Conservation (phyloP, 2,113 vertebrate species). For the Neotoma lepida region DNA sequence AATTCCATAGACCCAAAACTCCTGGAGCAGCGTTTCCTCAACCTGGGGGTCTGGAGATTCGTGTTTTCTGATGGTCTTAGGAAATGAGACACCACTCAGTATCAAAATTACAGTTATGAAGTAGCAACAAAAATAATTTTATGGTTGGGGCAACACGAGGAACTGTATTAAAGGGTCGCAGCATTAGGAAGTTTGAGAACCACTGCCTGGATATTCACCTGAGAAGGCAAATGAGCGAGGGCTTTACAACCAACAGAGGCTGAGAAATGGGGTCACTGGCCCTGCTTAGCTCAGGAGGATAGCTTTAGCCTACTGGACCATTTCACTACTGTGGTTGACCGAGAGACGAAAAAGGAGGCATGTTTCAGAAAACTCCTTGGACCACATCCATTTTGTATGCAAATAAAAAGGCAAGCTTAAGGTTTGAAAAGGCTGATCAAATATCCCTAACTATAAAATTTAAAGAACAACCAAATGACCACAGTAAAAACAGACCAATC, state of each 20-base stretch:
- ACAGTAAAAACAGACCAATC: neutral
- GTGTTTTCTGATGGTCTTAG: neutral
- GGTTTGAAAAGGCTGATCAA: slow-evolving; percentile 16
- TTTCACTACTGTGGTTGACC: neutral
- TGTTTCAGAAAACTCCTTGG: neutral
- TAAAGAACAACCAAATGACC: neutral
- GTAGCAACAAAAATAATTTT: neutral
- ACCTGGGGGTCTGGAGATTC: neutral
- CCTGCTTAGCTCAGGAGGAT: neutral
- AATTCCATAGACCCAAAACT: neutral
- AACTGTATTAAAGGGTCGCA: neutral
- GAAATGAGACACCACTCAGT: neutral
- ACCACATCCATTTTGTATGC: neutral
- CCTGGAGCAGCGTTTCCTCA: neutral
- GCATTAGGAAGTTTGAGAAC: neutral
- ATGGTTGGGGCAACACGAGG: neutral
- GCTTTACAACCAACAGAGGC: neutral
- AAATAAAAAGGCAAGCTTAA: slow-evolving; percentile 3
- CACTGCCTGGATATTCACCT: neutral
- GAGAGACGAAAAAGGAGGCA: neutral
- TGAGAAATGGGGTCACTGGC: neutral
- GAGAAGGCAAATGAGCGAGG: neutral
- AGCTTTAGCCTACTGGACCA: neutral
- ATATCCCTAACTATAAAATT: neutral
- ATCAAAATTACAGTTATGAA: neutral